Base-by-base conservation (phyloP, 2,797 vertebrate species). In the Sorex maritimensis region DNA sequence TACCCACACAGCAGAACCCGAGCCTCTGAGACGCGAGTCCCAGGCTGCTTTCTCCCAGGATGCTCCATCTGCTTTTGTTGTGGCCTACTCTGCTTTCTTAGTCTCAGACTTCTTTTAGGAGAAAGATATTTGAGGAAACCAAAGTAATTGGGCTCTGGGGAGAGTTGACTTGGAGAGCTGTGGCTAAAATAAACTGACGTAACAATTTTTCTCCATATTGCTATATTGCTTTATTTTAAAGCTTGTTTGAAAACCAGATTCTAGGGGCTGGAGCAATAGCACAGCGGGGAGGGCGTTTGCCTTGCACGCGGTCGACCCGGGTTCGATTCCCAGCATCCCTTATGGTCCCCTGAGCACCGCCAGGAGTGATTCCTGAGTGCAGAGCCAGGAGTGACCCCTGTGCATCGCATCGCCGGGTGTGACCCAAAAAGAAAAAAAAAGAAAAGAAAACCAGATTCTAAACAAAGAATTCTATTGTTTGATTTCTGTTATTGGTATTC, bases 121-220 rank as follows among this genome's bases (percentile, higher is more conserved):
- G 91, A 93, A 74, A 81, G 0, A 26, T 71, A 73, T 81, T 85
- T 17, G n/a, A 75, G 85, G 77, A 92, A 94, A 73, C n/a, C 69
- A 85, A 89, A 91, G 73, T 96, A 96, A 97, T 90, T 77, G 65
- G 88, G 63, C 95, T 91, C 92, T 30, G 65, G 85, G 85, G 96
- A 93, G 65, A 88, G 44, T 26, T 26, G 46, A 81, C 10, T 61
- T 69, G 34, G n/a, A 49, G 52, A 74, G 23, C 30, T 52, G 88
- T 81, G 58, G 58, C 41, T 81, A 58, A 85, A 79, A 81, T 12
- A 28, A 89, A 73, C 55, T 30, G 14, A 84, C 21, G 68, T 73
- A 67, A 83, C 87, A 44, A 68, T 55, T 79, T 77, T 82, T 71
- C 63, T 73, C 58, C 10, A 21, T 17, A 55, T 61, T 55, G 52